Base-by-base conservation (phyloP, 30 jellyfish, hydroid and myxozoan genomes). In the Chrysaora quinquecirrha region DNA sequence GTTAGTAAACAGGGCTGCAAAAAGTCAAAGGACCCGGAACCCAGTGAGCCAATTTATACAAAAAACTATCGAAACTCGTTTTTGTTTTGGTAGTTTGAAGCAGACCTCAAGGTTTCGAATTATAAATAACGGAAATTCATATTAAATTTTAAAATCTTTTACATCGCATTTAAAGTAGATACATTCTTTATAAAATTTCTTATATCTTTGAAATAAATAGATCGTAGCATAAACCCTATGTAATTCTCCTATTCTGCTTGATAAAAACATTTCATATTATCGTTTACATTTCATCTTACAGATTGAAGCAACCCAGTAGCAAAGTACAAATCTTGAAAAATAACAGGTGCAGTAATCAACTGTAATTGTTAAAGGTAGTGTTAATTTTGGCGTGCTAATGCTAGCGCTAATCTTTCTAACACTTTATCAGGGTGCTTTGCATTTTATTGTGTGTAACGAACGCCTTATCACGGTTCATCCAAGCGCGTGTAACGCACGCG, bases 151-250 rank as follows among this genome's bases (percentile, higher is more conserved):
- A 38, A 38, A 38, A 38, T 38, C 54, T 38, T 38, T 38, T 38
- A 38, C 54, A 38, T 38, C 54, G 54, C 54, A 38, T 38, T n/a
- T 38, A 38, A 38, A 38, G 54, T 38, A 38, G 11, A 38, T 38
- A 38, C 54, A 38, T 38, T 38, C 54, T 38, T 38, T 38, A 38
- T 38, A 38, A 38, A 38, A 38, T 14, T 38, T 38, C 14, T 38
- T 38, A 38, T 38, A 38, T 38, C 54, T 52, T 52, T 52, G 27
- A 52, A 52, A 52, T 52, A 52, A 52, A 52, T 52, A 52, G 68
- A 52, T 20, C 68, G 29, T 52, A 52, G 68, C 68, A 52, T 52
- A 52, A 20, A 52, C 68, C 68, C 68, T 52, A 10, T 10, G 9
- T 52, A 3, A 52, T 52, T 4, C 68, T 52, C 25, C 27, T 10